Percentiles rank a stretch among this genome's conserved stretches.
Conservation (phyloP, 2,113 vertebrate species). For the Choloepus hoffmanni region DNA sequence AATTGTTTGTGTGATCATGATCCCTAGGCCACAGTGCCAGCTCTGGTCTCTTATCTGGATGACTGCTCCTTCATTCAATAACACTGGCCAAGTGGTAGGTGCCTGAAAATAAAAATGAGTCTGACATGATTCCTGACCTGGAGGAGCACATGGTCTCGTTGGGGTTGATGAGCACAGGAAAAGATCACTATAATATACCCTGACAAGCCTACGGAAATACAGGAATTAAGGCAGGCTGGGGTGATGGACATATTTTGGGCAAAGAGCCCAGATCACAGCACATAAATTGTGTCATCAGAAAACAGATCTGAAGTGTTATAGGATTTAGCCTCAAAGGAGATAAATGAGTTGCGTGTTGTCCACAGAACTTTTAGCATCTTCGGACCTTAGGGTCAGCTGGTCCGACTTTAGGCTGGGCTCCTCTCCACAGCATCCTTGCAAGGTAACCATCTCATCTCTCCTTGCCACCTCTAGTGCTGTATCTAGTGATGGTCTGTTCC, state of each 20-base stretch:
- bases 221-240: conserved; percentile 34
- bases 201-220: conserved; percentile 36
- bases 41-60: background rate
- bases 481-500: background rate
- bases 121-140: background rate
- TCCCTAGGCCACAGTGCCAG: background rate
- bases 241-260: conserved; percentile 53
- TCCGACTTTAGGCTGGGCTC: background rate
- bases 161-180: conserved; percentile 27
- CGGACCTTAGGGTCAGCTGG: background rate
- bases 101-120: conserved; percentile 51
- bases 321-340: conserved; percentile 10
- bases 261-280: conserved; percentile 12
- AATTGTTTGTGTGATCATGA: background rate
- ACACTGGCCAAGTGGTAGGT: background rate
- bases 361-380: background rate
- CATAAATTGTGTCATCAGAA: background rate
- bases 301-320: background rate
- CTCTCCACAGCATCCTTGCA: background rate
- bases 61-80: background rate
- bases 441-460: background rate
- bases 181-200: conserved; percentile 37
- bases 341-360: background rate
- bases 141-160: background rate
- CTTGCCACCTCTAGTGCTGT: background rate